phyloP scores from a whole-genome alignment of 2,797 vertebrate genomes.

The Cetoscarus ocellatus region DNA sequence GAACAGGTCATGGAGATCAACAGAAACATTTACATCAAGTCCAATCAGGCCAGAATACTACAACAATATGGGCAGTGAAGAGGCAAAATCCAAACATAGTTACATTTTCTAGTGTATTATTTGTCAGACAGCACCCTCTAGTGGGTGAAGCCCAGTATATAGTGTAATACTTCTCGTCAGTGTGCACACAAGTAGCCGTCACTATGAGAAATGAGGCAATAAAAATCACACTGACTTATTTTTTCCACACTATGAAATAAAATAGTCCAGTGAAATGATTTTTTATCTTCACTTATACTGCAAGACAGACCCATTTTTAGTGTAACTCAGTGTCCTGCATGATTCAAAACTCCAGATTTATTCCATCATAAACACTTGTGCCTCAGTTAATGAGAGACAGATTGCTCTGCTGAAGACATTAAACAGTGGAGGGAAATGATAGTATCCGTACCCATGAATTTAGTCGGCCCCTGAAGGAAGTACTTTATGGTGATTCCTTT shows the following conservation, averaged over 20 bases:
- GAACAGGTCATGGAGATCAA: not conserved
- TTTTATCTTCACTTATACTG: not conserved
- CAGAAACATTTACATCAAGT: constrained; percentile 29
- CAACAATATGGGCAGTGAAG: too few species aligned
- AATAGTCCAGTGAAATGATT: not conserved
- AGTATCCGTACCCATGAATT: constrained; percentile 63
- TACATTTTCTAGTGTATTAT: not conserved
- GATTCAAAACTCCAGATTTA: constrained; percentile 29
- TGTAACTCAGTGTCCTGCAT: constrained; percentile 10
- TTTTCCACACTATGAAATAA: constrained; percentile 3
- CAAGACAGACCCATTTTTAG: not conserved
- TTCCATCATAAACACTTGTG: constrained; percentile 55
- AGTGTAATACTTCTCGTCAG: not conserved
- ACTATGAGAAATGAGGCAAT: constrained; percentile 39
- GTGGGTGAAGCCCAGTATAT: constrained; percentile 14
- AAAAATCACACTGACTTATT: constrained; percentile 9
- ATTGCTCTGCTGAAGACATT: constrained; percentile 73
- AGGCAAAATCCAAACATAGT: too few species aligned
- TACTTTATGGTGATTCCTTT: constrained; percentile 75
- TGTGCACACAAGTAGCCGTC: not conserved
- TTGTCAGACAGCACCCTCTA: constrained; percentile 51
- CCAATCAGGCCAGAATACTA: not conserved
- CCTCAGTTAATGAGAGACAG: constrained; percentile 68
- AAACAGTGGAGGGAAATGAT: constrained; percentile 60
- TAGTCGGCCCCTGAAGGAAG: constrained; percentile 37